Conservation (phyloP, 2,797 vertebrate genomes). For the Sebastes diploproa region DNA sequence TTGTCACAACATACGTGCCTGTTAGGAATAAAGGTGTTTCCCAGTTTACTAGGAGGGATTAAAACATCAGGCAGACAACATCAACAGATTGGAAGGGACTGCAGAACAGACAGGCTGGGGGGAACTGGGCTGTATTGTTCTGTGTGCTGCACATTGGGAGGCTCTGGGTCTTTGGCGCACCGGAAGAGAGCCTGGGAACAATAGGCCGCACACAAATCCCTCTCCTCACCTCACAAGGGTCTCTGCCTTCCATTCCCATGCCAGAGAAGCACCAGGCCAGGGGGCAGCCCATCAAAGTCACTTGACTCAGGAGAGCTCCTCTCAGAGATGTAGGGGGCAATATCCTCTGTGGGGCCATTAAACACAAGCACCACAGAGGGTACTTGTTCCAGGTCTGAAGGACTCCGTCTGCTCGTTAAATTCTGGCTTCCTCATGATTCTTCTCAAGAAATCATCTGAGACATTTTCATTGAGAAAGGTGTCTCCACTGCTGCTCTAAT, state of each 20-base stretch:
- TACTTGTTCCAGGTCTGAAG: constrained; percentile 59
- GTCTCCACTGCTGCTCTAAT: background rate
- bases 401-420: constrained; percentile 53
- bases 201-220: constrained; percentile 59
- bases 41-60: constrained; percentile 25
- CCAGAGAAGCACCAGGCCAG: constrained; percentile 59
- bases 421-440: constrained; percentile 52
- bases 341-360: constrained; percentile 70
- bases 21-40: constrained; percentile 23
- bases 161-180: constrained; percentile 58
- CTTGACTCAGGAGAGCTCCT: constrained; percentile 76
- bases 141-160: constrained; percentile 48
- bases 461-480: constrained; percentile 29
- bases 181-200: constrained; percentile 67
- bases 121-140: constrained; percentile 51
- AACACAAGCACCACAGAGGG: constrained; percentile 65
- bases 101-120: constrained; percentile 23
- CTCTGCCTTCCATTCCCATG: constrained; percentile 68
- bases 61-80: constrained; percentile 49
- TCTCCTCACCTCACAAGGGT: constrained; percentile 63
- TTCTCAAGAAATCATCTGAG: constrained; percentile 48
- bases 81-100: constrained; percentile 19
- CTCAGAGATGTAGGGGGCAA: constrained; percentile 62
- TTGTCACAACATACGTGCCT: background rate
- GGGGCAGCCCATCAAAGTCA: constrained; percentile 75